These are phyloP conservation scores for Engystomops pustulosus DNA, from an alignment of 2,113 vertebrate genomes.

Conservation along the genomic window DNA sequence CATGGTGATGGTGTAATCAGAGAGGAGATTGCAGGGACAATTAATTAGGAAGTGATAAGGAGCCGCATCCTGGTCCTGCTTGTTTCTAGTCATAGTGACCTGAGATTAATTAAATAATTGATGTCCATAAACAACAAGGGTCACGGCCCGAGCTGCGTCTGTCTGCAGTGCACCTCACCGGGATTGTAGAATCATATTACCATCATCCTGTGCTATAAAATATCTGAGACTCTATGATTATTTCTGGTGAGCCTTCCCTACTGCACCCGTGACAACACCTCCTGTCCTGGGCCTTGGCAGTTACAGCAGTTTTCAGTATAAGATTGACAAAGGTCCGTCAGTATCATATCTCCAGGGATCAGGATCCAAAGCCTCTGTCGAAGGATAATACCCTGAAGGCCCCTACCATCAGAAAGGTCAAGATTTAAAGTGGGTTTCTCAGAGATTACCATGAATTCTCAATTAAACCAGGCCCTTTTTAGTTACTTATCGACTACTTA, in stretches of 20 bases:
- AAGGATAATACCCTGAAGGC: too few relatives aligned
- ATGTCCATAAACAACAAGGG: conserved; percentile 7
- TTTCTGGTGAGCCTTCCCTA: too few relatives aligned
- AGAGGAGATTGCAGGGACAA: background rate
- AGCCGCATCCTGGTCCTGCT: background rate
- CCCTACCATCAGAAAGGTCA: too few relatives aligned
- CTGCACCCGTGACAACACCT: background rate
- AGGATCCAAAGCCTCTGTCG: too few relatives aligned
- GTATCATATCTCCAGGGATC: too few relatives aligned
- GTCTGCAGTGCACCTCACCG: background rate
- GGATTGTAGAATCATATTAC: background rate
- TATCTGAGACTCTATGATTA: too few relatives aligned
- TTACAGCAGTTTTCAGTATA: background rate
- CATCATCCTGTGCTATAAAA: background rate
- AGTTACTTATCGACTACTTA: too few relatives aligned
- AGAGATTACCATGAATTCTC: too few relatives aligned
- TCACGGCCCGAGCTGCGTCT: background rate
- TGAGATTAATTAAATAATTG: conserved; percentile 29
- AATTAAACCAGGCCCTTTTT: too few relatives aligned
- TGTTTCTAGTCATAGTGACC: background rate
- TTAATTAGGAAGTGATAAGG: conserved; percentile 26
- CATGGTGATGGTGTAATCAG: background rate
- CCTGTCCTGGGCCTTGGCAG: background rate
- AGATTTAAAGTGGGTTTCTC: too few relatives aligned
- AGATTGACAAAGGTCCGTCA: too few relatives aligned